Percentiles rank a stretch among this genome's conserved stretches.
Evolutionary conservation across 1,140 invertebrate genomes (phyloP).

Genomic region (Caenorhabditis brenneri): DNA sequence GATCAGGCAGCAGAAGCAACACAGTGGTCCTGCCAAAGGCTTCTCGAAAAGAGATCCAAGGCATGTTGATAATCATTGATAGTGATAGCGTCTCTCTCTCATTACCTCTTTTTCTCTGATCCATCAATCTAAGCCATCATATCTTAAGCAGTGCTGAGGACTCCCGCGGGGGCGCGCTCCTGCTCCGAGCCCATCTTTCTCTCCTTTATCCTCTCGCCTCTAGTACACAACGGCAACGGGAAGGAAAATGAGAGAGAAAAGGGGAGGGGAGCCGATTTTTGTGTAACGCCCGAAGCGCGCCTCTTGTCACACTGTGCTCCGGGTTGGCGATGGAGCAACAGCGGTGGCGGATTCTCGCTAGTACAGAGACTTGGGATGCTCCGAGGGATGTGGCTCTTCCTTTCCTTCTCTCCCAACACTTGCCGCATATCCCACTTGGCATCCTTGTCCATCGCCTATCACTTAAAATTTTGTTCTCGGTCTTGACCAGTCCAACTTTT

Average conservation of each 20-base stretch:
- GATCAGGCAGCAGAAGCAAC: constrained; percentile 39
- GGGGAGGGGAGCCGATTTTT: constrained; percentile 37
- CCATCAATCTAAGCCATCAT: constrained; percentile 7
- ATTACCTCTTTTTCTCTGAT: constrained; percentile 27
- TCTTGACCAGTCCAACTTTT: constrained; percentile 19
- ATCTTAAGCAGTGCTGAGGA: neutral
- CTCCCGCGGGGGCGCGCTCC: constrained; percentile 40
- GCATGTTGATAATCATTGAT: constrained; percentile 39
- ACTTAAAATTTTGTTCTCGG: constrained; percentile 26
- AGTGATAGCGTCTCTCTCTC: neutral
- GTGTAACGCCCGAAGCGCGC: constrained; percentile 33
- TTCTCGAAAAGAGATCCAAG: neutral
- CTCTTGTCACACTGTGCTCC: constrained; percentile 31
- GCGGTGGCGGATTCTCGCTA: constrained; percentile 17
- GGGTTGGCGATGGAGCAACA: neutral
- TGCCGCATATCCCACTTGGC: constrained; percentile 24
- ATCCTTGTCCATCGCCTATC: constrained; percentile 29
- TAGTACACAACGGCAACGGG: neutral
- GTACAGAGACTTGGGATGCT: constrained; percentile 29
- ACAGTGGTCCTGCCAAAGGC: neutral
- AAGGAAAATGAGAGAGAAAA: neutral
- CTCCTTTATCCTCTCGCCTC: constrained; percentile 31
- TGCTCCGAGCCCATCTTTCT: constrained; percentile 26
- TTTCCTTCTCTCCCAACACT: neutral
- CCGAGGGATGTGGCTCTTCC: neutral